Percentiles rank a stretch among this genome's conserved stretches.
Conservation (phyloP, 2,797 vertebrate genomes). For the Gambelia wislizenii region DNA sequence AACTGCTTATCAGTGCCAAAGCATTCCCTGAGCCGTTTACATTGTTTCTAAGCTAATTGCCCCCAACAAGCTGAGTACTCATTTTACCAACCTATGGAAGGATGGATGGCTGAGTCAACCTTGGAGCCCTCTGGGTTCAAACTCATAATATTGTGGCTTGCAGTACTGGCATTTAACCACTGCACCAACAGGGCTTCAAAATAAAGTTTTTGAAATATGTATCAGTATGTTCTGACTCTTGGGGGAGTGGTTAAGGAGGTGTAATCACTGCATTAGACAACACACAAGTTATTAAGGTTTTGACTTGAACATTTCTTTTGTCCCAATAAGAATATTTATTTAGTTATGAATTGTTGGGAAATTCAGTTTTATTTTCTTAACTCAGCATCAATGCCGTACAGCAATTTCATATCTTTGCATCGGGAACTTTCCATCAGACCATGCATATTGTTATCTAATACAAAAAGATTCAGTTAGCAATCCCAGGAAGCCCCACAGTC, state of each 20-base stretch:
- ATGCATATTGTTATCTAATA: neutral
- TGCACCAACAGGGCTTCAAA: too few species aligned
- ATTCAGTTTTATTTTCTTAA: neutral
- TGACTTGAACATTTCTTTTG: neutral
- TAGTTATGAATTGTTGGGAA: neutral
- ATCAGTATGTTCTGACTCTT: neutral
- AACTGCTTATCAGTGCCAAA: too few species aligned
- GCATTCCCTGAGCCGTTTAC: too few species aligned
- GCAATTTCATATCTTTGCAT: neutral
- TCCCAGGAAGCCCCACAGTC: neutral
- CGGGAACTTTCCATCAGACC: too few species aligned
- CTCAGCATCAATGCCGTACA: too few species aligned
- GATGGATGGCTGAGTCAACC: too few species aligned
- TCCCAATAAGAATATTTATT: neutral
- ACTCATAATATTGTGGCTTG: too few species aligned
- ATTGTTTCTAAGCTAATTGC: too few species aligned
- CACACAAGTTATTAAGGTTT: neutral
- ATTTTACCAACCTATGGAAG: too few species aligned
- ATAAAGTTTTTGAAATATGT: slow-evolving; percentile 40
- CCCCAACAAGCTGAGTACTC: too few species aligned
- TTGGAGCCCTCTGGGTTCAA: too few species aligned
- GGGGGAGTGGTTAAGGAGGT: neutral
- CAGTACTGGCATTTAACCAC: too few species aligned
- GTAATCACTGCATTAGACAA: neutral
- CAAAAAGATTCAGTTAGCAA: neutral